Evolutionary conservation across 2,113 vertebrate species (phyloP).

Genomic region (Vimba vimba): DNA sequence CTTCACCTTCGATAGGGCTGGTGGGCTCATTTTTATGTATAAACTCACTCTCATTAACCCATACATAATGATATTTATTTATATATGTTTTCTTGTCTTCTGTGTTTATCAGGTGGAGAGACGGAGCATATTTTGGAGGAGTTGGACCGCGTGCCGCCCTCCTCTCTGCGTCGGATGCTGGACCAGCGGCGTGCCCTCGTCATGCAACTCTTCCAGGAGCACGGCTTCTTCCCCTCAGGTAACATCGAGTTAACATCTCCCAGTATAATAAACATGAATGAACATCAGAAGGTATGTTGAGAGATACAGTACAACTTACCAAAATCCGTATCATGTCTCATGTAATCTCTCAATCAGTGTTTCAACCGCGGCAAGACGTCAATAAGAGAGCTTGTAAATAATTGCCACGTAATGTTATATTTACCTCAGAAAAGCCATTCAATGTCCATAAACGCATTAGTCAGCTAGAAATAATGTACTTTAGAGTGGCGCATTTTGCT

Average conservation of each 20-base stretch:
- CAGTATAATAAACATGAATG: too few species aligned
- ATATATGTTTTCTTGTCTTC: neutral
- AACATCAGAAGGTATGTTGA: too few species aligned
- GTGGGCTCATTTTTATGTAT: constrained; percentile 29
- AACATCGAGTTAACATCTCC: neutral
- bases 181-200: constrained; percentile 90
- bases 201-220: constrained; percentile 94
- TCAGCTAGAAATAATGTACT: too few species aligned
- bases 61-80: neutral
- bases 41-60: neutral
- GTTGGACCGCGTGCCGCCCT: constrained; percentile 85
- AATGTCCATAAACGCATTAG: too few species aligned
- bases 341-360: too few species aligned
- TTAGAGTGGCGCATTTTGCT: too few species aligned
- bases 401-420: too few species aligned
- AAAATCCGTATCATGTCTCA: too few species aligned
- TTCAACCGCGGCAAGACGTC: too few species aligned
- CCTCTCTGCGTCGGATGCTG: constrained; percentile 86
- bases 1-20: constrained; percentile 58
- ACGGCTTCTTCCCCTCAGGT: constrained; percentile 93
- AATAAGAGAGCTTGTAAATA: too few species aligned
- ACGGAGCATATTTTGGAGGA: constrained; percentile 84
- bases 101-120: constrained; percentile 73
- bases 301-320: too few species aligned
- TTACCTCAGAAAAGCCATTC: too few species aligned